Evolutionary conservation across 2,113 vertebrate genomes (phyloP), one percentile per base, ranked within the genome.

Genomic region (Accipiter virgatus): DNA sequence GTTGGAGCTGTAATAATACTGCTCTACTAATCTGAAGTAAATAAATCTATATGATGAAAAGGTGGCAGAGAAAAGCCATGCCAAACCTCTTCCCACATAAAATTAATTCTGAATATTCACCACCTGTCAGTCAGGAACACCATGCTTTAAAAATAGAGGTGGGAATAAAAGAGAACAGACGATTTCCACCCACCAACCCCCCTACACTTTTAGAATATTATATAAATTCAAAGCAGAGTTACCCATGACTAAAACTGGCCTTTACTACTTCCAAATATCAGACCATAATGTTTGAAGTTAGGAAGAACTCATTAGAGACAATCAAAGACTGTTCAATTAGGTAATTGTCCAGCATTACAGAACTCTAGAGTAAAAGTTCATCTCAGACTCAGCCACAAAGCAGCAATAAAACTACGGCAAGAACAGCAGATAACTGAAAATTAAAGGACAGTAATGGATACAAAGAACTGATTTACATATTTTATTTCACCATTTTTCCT

Each of bases 171-270:
- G 20, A 43, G 34, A 55, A 59, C 23, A 65, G 26, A 29, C 0
- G 0, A 63, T 36, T 79, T 66, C 34, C 32, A 58, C 17, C 29
- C 18, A 45, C 29, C 29, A 2, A 7, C 19, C 5, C 7, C 8
- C 27, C 1, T 23, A 50, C 23, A 26, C 16, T 52, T 68, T 42
- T 27, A 61, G 34, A 81, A 20, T 47, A 48, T 31, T 29, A 31
- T 6, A 34, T 48, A 45, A 50, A 45, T 52, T 50, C 26, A 58
- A 71, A 77, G 18, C 29, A 34, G 18, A 50, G 36, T 26, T 77
- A 34, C 36, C 16, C 45, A 29, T n/a, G 23, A 78, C 32, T 65
- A 52, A 43, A 63, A 34, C 8, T 2, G 5, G 7, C 1, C 0
- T 34, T 77, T 50, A 63, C 43, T 38, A 16, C 43, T 77, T 50